Conservation (phyloP, 2,888 invertebrate species). For the Amphipoea oculea region DNA sequence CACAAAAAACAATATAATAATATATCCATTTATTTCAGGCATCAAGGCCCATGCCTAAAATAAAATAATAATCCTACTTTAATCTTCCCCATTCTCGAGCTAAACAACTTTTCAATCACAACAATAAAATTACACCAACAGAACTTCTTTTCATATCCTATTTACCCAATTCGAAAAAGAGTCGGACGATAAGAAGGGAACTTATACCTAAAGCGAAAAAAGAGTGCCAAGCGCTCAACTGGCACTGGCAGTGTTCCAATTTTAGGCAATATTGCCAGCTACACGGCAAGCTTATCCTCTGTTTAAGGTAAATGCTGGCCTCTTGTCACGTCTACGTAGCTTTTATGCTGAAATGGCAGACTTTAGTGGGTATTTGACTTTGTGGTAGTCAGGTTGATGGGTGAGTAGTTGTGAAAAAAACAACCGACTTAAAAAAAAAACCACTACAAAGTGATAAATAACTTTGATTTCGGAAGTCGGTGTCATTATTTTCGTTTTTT, state of each 20-base stretch:
- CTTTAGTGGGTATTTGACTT: constrained; percentile 48
- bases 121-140: constrained; percentile 9
- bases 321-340: constrained; percentile 61
- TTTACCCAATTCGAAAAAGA: constrained; percentile 47
- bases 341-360: constrained; percentile 58
- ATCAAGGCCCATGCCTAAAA: too few relatives aligned
- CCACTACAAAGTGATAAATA: too few relatives aligned
- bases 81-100: not conserved
- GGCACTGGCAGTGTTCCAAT: constrained; percentile 64
- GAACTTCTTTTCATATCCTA: constrained; percentile 23
- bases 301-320: constrained; percentile 64
- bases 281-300: constrained; percentile 59
- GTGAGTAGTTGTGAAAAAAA: not conserved
- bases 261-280: constrained; percentile 62
- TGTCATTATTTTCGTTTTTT: too few relatives aligned
- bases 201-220: constrained; percentile 50
- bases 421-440: too few relatives aligned
- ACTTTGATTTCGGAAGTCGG: too few relatives aligned
- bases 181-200: constrained; percentile 46
- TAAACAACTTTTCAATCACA: not conserved
- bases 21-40: too few relatives aligned
- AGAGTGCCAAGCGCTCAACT: constrained; percentile 53
- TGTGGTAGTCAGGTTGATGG: not conserved
- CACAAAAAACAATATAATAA: too few relatives aligned
- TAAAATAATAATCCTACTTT: not conserved